These are phyloP conservation scores for Leucophenga montana DNA, from an alignment of 2,888 invertebrate genomes.

Conservation along the genomic window DNA sequence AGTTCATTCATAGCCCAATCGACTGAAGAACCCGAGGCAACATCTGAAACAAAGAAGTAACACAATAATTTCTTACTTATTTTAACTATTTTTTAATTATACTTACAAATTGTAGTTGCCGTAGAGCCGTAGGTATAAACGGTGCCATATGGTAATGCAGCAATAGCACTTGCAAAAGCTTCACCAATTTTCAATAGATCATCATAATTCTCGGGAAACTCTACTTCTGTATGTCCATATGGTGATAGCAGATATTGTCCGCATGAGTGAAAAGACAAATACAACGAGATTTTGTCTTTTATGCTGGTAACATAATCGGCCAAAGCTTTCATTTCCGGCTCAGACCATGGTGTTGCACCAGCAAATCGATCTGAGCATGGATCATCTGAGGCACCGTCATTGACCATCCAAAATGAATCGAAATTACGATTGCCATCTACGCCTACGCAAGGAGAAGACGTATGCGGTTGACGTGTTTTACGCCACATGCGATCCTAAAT, in stretches of 20 bases:
- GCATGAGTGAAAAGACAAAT: slow-evolving; percentile 79
- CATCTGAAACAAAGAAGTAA: slow-evolving; percentile 62
- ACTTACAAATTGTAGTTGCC: slow-evolving; percentile 76
- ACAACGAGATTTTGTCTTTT: slow-evolving; percentile 73
- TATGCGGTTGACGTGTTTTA: slow-evolving; percentile 77
- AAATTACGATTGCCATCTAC: slow-evolving; percentile 72
- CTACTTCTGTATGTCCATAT: slow-evolving; percentile 74
- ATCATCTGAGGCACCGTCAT: slow-evolving; percentile 73
- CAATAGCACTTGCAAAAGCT: slow-evolving; percentile 74
- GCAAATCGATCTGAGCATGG: slow-evolving; percentile 74
- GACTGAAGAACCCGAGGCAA: slow-evolving; percentile 71
- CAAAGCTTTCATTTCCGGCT: slow-evolving; percentile 75
- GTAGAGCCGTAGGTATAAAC: slow-evolving; percentile 75
- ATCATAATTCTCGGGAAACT: slow-evolving; percentile 74
- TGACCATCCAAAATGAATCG: slow-evolving; percentile 66
- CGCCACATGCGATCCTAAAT: slow-evolving; percentile 79
- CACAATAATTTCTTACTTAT: neutral
- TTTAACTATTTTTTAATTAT: neutral
- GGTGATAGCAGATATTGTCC: slow-evolving; percentile 78
- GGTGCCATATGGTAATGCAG: slow-evolving; percentile 73
- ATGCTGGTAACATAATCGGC: slow-evolving; percentile 73
- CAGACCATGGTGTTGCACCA: slow-evolving; percentile 76
- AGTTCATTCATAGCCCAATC: slow-evolving; percentile 76
- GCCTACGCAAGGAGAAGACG: slow-evolving; percentile 65
- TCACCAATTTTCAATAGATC: slow-evolving; percentile 73